Evolutionary conservation across 1,140 invertebrate genomes (phyloP).

Genomic region (Bradynema listronoti): DNA sequence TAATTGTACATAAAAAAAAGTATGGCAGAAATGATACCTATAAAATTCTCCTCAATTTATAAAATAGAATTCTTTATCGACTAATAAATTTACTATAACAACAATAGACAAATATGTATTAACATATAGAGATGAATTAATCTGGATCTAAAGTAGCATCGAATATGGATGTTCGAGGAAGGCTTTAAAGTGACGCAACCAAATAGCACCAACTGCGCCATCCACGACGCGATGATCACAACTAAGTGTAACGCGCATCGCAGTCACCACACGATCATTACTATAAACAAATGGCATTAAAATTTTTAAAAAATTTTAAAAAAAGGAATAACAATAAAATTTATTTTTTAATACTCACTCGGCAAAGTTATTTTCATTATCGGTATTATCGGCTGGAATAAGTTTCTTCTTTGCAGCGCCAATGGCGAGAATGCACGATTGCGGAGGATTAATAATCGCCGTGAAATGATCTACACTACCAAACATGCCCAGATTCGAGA

Average conservation of each 20-base stretch:
- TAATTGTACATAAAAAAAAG: too few relatives aligned
- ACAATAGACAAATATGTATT: neutral
- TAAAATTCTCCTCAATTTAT: neutral
- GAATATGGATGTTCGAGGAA: constrained; percentile 66
- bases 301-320: neutral
- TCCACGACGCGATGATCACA: constrained; percentile 71
- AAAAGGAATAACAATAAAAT: neutral
- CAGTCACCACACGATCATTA: constrained; percentile 61
- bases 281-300: constrained; percentile 52
- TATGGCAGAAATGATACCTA: neutral
- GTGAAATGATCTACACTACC: constrained; percentile 67
- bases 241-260: constrained; percentile 67
- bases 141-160: constrained; percentile 64
- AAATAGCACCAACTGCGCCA: constrained; percentile 69
- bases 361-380: too few relatives aligned
- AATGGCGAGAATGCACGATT: constrained; percentile 68
- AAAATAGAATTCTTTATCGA: too few relatives aligned
- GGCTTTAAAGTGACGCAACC: constrained; percentile 65
- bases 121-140: neutral
- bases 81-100: neutral
- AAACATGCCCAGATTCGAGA: constrained; percentile 98
- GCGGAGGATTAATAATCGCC: constrained; percentile 69
- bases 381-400: constrained; percentile 59
- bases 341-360: constrained; percentile 1
- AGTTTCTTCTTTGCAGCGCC: constrained; percentile 64